Evolutionary conservation across 2,888 invertebrate species (phyloP), one percentile per base, ranked within the genome.

Genomic region (Gibbula magus): DNA sequence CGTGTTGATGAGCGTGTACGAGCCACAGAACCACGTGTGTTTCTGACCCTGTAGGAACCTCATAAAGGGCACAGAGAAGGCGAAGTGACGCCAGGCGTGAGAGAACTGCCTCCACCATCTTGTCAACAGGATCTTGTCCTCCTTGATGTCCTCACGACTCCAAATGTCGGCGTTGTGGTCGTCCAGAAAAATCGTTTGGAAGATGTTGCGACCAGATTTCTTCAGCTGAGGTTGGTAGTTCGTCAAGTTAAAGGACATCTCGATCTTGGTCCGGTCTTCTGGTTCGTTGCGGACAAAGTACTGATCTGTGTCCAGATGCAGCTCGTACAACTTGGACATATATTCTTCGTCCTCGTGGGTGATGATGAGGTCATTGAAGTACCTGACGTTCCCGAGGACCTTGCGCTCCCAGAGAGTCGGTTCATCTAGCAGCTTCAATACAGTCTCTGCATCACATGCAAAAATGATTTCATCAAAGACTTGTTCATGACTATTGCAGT

Each of bases 61-160:
- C 86, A 88, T 86, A 16, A 88, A 83, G 7, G 89, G 89, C 3
- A 88, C 88, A 8, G 88, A 85, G 61, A 89, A 89, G 2, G 89
- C 88, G 84, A 88, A 90, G 81, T 90, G 89, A 4, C 85, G 80
- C 90, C 89, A 90, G 16, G 87, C 85, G 77, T 90, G 90, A 8
- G 90, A 88, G 76, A 90, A 89, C 82, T 90, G 88, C 25, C 88
- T 79, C 90, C 90, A 90, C 88, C 88, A 89, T 54, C 85, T 84
- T 67, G 80, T 80, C 7, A 88, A 80, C 67, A 87, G 76, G 16
- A 90, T 82, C 78, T 89, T 90, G 35, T 86, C 85, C 25, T 83
- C 81, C 10, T 85, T 76, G 8, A 90, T 84, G 75, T 89, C 86
- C 45, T 85, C 67, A 2, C 82, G 78, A 3, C 88, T 90, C 89